Base-by-base conservation (phyloP, 2,888 invertebrate genomes). In the Napeogenes inachia region DNA sequence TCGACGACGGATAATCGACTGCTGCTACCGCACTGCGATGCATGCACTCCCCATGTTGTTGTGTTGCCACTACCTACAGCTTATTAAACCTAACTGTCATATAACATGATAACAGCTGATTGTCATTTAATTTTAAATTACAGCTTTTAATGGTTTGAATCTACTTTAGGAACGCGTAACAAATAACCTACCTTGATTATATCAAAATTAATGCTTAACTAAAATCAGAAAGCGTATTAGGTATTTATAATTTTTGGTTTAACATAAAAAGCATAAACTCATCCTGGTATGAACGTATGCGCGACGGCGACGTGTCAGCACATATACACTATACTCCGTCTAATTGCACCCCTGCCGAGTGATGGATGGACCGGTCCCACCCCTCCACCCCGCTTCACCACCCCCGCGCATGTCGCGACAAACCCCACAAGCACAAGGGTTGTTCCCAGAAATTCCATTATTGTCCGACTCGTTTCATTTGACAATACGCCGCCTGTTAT, bases 361-460 rank as follows among this genome's bases (percentile, higher is more conserved):
- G 89, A 89, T 88, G 85, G 87, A 89, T 88, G 82, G 81, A 67
- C 72, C 65, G 65, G 68, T 60, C 66, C 70, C 76, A 73, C 71
- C 69, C 72, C 67, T 71, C 70, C 69, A 69, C 68, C 74, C 70
- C 72, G 64, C 71, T 75, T 72, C 75, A 67, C 71, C 68, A 67
- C 71, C 58, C 30, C 50, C 50, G 30, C 50, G 50, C 50, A 30
- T 30, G 50, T 10, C 80, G 75, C 81, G 74, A 74, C 81, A 76
- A 80, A 82, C 82, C 86, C 83, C 76, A 78, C 75, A 71, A 74
- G 75, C 77, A 84, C 79, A 84, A 84, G 89, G 89, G 89, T 85
- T 86, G 87, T 89, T 89, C 85, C 82, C 82, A 85, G 88, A 89
- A 89, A 87, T 86, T 83, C 84, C 85, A 87, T 88, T 87, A 89